Evolutionary conservation across 2,888 invertebrate species (phyloP).

Genomic region (Cephus runcator): DNA sequence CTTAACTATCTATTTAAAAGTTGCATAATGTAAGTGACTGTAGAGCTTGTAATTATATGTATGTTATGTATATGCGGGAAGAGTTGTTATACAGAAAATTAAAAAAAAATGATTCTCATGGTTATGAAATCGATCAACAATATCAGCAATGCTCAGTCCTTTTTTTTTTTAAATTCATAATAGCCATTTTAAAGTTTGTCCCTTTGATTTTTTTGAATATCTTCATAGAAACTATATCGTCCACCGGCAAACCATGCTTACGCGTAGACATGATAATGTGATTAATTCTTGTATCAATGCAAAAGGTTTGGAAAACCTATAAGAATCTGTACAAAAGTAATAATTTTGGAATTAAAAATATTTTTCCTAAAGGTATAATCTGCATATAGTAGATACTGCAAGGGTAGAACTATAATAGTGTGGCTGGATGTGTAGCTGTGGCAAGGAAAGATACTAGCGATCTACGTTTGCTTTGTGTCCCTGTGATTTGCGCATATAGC

Average conservation of each 20-base stretch:
- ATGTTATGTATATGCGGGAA: neutral
- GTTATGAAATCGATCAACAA: neutral
- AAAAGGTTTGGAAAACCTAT: neutral
- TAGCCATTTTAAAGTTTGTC: neutral
- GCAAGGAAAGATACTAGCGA: neutral
- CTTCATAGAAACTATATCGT: neutral
- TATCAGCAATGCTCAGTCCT: neutral
- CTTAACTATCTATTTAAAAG: neutral
- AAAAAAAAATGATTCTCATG: neutral
- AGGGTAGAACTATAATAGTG: constrained; percentile 33
- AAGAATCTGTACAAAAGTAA: neutral
- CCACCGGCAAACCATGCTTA: neutral
- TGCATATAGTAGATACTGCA: constrained; percentile 2
- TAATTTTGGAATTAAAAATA: neutral
- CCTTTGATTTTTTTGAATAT: neutral
- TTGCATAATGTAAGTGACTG: neutral
- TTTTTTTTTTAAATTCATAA: neutral
- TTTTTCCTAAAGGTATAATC: constrained; percentile 5
- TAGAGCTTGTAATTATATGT: neutral
- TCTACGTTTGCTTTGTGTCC: neutral
- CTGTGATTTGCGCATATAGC: neutral
- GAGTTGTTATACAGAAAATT: neutral
- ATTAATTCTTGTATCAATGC: neutral
- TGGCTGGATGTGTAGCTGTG: neutral
- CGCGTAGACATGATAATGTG: neutral